These are phyloP conservation scores for Saccopteryx leptura DNA, from an alignment of 2,113 vertebrate genomes.

Conservation along the genomic window DNA sequence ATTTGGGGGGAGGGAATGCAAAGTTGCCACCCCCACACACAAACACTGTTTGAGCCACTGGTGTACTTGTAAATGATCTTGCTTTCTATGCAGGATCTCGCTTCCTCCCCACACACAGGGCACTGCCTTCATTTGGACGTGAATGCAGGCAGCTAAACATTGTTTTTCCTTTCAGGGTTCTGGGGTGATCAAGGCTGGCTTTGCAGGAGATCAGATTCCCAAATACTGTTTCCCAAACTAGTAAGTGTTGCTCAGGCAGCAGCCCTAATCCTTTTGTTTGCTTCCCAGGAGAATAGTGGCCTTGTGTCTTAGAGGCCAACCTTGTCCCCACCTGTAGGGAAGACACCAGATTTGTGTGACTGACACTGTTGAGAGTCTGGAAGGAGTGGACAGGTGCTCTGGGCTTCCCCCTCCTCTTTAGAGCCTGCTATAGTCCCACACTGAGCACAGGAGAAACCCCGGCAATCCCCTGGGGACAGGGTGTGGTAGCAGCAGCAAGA, in stretches of 20 bases:
- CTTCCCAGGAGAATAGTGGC: not conserved
- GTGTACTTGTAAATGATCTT: not conserved
- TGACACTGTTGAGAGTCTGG: not conserved
- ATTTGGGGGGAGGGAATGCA: not conserved
- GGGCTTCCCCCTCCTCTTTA: not conserved
- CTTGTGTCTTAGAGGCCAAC: not conserved
- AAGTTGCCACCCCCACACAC: not conserved
- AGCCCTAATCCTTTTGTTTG: not conserved
- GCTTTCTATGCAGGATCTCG: not conserved
- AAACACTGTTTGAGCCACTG: not conserved
- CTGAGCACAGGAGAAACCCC: not conserved
- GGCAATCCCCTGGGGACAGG: slow-evolving; percentile 37
- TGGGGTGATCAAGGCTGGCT: slow-evolving; percentile 95
- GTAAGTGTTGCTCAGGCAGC: slow-evolving; percentile 88
- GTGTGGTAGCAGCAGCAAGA: not conserved
- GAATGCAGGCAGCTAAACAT: not conserved
- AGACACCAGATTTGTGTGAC: not conserved
- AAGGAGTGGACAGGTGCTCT: not conserved
- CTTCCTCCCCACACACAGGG: not conserved
- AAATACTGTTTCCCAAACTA: slow-evolving; percentile 98
- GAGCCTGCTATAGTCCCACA: slow-evolving; percentile 14
- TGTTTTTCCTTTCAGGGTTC: slow-evolving; percentile 90
- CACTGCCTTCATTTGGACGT: not conserved
- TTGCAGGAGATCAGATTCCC: slow-evolving; percentile 96
- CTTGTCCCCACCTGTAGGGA: not conserved